Base-by-base conservation (phyloP, 2,888 invertebrate species). In the Eugnorisma glareosa region DNA sequence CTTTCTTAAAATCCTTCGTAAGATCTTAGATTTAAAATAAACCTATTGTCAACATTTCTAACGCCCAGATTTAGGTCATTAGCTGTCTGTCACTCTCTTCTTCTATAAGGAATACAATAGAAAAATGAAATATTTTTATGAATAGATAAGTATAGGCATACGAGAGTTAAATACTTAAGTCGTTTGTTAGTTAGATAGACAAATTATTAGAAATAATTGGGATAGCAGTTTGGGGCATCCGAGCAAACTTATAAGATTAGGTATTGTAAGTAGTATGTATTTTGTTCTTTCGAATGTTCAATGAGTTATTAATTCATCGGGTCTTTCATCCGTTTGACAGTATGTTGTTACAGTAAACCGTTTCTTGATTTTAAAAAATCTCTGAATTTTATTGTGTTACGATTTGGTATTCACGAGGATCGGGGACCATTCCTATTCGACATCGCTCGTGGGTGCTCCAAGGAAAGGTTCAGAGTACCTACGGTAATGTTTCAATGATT, bases 191-290 rank as follows among this genome's bases (percentile, higher is more conserved):
- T 24, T 77, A 77, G 77, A 48, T 83, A 64, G 48, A 28, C 28
- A 66, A 78, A 83, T 43, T 77, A 48, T 35, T 77, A 66, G 24
- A 48, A 35, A 40, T 83, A 48, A 40, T 37, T 74, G 40, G 21
- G 31, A 72, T 63, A 37, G 54, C 28, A 40, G 13, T 37, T 40
- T 57, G 54, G 83, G 83, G 83, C 78, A 83, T 83, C 78, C 78
- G 83, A 57, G 63, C 35, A 35, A 78, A 77, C 77, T 77, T 83
- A 57, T 77, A 83, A 35, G 18, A 57, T 66, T 78, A 78, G 78
- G 35, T 77, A 83, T 82, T 40, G 35, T 82, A 76, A 82, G 63
- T 64, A 83, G 83, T 75, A 28, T 51, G 51, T 21, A 35, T 57
- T 77, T 64, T 35, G 45, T 76, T 82, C 18, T 8, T 64, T 45